phyloP scores from a whole-genome alignment of 2,888 invertebrate species.

The Lissocephala sabroskyi region DNA sequence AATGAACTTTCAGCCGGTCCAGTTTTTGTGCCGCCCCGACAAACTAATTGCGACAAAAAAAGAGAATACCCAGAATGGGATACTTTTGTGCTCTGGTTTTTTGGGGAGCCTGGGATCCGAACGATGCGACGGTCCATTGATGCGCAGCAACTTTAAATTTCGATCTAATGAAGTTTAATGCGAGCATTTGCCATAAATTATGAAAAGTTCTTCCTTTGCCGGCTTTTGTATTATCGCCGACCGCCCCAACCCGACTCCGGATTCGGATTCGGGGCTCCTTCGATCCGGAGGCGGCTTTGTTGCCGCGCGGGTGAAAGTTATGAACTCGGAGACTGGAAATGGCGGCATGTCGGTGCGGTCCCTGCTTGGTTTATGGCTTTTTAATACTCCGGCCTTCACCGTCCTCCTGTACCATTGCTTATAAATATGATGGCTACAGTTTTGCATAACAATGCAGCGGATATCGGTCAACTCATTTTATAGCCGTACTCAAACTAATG shows the following conservation, averaged over 20 bases:
- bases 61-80: conserved; percentile 26
- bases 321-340: conserved; percentile 16
- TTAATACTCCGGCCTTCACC: conserved; percentile 33
- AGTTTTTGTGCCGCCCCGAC: conserved; percentile 17
- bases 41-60: conserved; percentile 48
- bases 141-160: conserved; percentile 56
- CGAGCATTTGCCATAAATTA: conserved; percentile 63
- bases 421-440: conserved; percentile 31
- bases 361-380: conserved; percentile 4
- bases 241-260: background rate
- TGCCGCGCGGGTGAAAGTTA: conserved; percentile 28
- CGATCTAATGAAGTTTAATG: conserved; percentile 62
- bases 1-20: conserved; percentile 49
- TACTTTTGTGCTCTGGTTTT: conserved; percentile 46
- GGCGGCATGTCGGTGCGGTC: conserved; percentile 13
- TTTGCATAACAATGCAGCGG: conserved; percentile 61
- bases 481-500: too few species aligned
- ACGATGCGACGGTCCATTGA: conserved; percentile 4
- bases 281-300: background rate
- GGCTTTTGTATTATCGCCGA: conserved; percentile 23
- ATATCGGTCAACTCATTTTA: conserved; percentile 48
- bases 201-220: conserved; percentile 24
- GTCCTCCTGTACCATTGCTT: conserved; percentile 56
- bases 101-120: conserved; percentile 7
- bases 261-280: too few species aligned